Evolutionary conservation across 2,888 invertebrate species (phyloP).

Genomic region (Mythimna impura): DNA sequence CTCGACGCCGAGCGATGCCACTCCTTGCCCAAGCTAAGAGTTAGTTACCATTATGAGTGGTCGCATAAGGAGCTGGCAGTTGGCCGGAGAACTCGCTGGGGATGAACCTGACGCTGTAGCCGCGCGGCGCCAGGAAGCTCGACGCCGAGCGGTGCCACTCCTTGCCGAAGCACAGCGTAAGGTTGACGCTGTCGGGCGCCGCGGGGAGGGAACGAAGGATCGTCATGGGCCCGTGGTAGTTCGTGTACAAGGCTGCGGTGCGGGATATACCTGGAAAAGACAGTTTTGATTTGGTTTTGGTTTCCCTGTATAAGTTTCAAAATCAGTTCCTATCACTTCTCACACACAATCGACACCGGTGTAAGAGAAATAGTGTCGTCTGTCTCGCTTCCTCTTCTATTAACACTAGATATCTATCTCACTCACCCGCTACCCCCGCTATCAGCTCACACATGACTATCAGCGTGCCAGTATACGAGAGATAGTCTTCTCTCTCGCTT

Average conservation of each 20-base stretch:
- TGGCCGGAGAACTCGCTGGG: constrained; percentile 97
- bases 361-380: too few relatives aligned
- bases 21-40: background rate
- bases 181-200: constrained; percentile 27
- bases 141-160: constrained; percentile 99
- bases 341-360: too few relatives aligned
- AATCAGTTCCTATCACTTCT: too few relatives aligned
- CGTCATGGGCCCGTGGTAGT: constrained; percentile 97
- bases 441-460: too few relatives aligned
- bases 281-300: too few relatives aligned
- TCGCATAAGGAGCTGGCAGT: constrained; percentile 95
- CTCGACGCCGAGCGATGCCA: too few relatives aligned
- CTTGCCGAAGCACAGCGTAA: constrained; percentile 96
- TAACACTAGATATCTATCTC: too few relatives aligned
- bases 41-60: constrained; percentile 91
- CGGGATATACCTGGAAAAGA: constrained; percentile 91
- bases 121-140: constrained; percentile 97
- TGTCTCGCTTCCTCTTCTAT: too few relatives aligned
- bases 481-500: too few relatives aligned
- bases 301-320: too few relatives aligned
- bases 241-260: constrained; percentile 91
- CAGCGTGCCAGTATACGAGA: too few relatives aligned
- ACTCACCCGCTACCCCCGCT: too few relatives aligned
- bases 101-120: constrained; percentile 95
- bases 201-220: constrained; percentile 92